Evolutionary conservation across 2,888 invertebrate species (phyloP), one percentile per base, ranked within the genome.

Genomic region (Polymixis lichenea): DNA sequence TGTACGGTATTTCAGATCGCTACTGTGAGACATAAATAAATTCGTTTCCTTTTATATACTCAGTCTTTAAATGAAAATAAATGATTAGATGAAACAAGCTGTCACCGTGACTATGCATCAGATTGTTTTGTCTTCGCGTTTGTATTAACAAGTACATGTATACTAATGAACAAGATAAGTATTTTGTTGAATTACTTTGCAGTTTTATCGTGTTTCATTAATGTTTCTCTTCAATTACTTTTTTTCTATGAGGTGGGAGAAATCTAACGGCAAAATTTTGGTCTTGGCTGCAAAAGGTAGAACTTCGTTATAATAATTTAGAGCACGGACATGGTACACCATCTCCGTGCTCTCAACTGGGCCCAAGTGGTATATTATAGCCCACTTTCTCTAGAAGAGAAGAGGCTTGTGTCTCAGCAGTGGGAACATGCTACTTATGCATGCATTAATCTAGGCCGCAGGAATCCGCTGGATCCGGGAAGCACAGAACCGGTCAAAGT

Each of bases 1-100:
- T 65, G 11, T 13, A 22, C 0, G 5, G 38, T 22, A 66, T 17
- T 43, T 17, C 13, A 17, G n/a, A 58, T 38, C n/a, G 15, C 22
- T 71, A n/a, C 19, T 71, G 9, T 55, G 61, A 55, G 13, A 43
- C 3, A 19, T n/a, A 13, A 3, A 28, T n/a, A 32, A 49, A 55
- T 17, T 15, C 32, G 61, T 38, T 69, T 61, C 25, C 55, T 75
- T 75, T 64, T 75, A 75, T 75, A 46, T 43, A 43, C 43, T 4
- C 43, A 75, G 32, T 25, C 13, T 9, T 53, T 7, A 49, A 9
- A 49, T 25, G 8, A 49, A 17, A 25, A 19, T 17, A 7, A 22
- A 25, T 4, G 46, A 74, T 56, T 11, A 49, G 11, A 49, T 56
- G 17, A 38, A 25, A 38, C 38, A 32, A 38, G 17, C 22, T 5